These are phyloP conservation scores for Hypotaenidia philippensis DNA, from an alignment of 2,797 vertebrate genomes.

Conservation along the genomic window DNA sequence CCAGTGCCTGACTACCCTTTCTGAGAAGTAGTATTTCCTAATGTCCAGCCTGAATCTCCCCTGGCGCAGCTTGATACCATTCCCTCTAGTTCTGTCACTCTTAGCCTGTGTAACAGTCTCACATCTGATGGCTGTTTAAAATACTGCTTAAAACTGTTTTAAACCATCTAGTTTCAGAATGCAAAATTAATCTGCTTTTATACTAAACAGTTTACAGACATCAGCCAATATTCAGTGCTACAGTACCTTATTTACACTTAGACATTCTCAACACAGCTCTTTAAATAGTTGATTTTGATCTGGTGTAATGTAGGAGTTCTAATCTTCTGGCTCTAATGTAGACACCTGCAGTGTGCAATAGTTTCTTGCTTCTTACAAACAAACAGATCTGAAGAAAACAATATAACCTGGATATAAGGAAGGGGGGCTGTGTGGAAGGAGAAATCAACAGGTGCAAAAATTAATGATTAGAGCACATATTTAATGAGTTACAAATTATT, in stretches of 20 bases:
- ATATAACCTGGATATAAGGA: neutral
- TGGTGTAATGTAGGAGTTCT: neutral
- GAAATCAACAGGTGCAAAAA: neutral
- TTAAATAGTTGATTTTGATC: neutral
- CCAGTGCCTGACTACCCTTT: too few species aligned
- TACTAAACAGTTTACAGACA: neutral
- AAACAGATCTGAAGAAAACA: neutral
- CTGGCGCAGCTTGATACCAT: too few species aligned
- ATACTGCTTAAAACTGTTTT: neutral
- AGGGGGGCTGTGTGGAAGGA: neutral
- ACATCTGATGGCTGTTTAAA: neutral
- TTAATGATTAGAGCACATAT: neutral
- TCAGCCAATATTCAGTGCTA: neutral
- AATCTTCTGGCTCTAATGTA: neutral
- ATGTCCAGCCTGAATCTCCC: too few species aligned
- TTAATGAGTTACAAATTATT: neutral
- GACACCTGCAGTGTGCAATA: neutral
- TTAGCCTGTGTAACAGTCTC: neutral
- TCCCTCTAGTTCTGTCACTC: too few species aligned
- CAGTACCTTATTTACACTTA: neutral
- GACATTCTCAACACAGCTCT: neutral
- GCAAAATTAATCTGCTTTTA: neutral
- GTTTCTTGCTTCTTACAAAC: neutral
- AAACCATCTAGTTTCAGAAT: neutral
- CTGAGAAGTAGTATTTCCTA: too few species aligned